Evolutionary conservation across 2,888 invertebrate species (phyloP).

Genomic region (Amphipoea oculea): DNA sequence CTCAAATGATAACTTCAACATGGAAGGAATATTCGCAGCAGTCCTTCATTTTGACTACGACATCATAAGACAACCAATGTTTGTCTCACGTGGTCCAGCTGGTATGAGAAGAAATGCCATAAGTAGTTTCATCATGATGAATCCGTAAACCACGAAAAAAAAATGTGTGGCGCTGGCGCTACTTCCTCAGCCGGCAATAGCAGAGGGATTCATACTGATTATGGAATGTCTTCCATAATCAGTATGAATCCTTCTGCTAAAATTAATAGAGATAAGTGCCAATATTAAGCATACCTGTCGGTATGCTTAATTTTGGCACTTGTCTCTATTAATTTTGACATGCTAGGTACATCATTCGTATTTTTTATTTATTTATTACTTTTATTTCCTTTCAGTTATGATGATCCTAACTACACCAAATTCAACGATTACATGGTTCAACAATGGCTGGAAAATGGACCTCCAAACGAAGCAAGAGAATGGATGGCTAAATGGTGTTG

Average conservation of each 20-base stretch:
- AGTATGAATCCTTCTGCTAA: too few species aligned
- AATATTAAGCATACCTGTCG: too few species aligned
- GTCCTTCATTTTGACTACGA: too few species aligned
- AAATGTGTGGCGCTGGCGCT: slow-evolving; percentile 1
- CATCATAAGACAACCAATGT: too few species aligned
- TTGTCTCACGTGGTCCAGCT: too few species aligned
- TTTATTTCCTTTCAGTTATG: slow-evolving; percentile 3
- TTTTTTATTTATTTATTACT: slow-evolving; percentile 3
- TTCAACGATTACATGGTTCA: slow-evolving; percentile 6
- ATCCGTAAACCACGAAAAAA: slow-evolving; percentile 1
- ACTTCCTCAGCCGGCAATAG: slow-evolving; percentile 1
- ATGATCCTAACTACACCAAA: slow-evolving; percentile 5
- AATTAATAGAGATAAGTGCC: too few species aligned
- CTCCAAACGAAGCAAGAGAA: not conserved
- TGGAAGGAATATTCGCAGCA: too few species aligned
- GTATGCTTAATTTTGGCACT: not conserved
- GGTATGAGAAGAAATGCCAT: too few species aligned
- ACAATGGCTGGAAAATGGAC: slow-evolving; percentile 4
- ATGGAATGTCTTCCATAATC: too few species aligned
- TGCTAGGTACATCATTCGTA: slow-evolving; percentile 3
- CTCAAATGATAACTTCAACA: too few species aligned
- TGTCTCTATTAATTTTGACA: slow-evolving; percentile 3
- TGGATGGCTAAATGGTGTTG: not conserved
- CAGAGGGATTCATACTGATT: slow-evolving; percentile 2
- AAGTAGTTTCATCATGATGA: slow-evolving; percentile 6